These are phyloP conservation scores for Sitophilus oryzae DNA, from an alignment of 1,140 invertebrate genomes.

Conservation along the genomic window DNA sequence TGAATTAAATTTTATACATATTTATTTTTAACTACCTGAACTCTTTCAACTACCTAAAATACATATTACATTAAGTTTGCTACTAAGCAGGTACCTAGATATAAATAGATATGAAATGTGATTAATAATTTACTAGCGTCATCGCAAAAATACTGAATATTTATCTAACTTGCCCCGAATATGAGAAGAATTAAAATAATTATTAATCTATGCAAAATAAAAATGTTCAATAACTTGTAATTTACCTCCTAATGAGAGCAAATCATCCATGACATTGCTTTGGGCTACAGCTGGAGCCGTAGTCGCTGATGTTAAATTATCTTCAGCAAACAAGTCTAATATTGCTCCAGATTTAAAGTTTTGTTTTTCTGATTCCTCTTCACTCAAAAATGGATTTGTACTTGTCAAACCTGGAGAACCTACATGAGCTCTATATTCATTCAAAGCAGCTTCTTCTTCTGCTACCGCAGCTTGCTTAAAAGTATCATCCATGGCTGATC, in stretches of 20 bases:
- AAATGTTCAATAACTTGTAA: too few species aligned
- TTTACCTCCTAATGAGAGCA: constrained; percentile 65
- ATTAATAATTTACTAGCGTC: too few species aligned
- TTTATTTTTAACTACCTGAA: too few species aligned
- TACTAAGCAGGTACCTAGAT: too few species aligned
- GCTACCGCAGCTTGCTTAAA: constrained; percentile 83
- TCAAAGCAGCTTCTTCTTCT: constrained; percentile 90
- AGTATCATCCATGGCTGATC: constrained; percentile 77
- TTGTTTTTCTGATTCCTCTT: constrained; percentile 38
- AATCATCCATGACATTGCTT: constrained; percentile 79
- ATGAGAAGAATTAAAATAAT: too few species aligned
- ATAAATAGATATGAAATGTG: too few species aligned
- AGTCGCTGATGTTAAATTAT: constrained; percentile 42
- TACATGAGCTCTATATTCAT: constrained; percentile 87
- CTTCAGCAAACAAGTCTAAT: constrained; percentile 71
- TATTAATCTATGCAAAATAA: too few species aligned
- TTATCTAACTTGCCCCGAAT: too few species aligned
- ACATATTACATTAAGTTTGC: too few species aligned
- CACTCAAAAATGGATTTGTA: constrained; percentile 83
- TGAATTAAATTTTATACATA: too few species aligned
- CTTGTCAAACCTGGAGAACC: constrained; percentile 64
- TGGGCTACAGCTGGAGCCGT: constrained; percentile 32
- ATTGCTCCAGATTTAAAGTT: constrained; percentile 58
- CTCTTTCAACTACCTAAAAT: too few species aligned
- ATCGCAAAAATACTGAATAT: too few species aligned